Percentiles rank a stretch among this genome's conserved stretches.
phyloP scores from a whole-genome alignment of 2,113 vertebrate genomes.

The Tetrao urogallus region DNA sequence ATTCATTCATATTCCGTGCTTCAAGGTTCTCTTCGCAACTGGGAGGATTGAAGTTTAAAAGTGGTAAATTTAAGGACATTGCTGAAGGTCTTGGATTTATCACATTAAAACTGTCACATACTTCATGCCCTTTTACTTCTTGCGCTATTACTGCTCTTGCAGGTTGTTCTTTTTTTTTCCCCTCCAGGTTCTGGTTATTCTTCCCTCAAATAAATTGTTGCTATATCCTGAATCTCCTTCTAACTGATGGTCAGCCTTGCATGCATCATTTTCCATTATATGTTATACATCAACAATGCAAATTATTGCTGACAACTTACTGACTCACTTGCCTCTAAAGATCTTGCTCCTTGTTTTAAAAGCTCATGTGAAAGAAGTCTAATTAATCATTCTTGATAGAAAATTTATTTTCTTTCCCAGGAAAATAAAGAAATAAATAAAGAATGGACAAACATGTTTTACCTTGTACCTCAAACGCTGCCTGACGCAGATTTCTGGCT shows the following conservation, averaged over 20 bases:
- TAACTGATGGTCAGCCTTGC: not conserved
- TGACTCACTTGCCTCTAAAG: not conserved
- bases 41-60: not conserved
- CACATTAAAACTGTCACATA: not conserved
- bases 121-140: not conserved
- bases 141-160: not conserved
- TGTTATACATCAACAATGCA: not conserved
- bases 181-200: not conserved
- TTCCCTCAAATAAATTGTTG: slow-evolving; percentile 6
- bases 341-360: not conserved
- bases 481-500: not conserved
- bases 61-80: not conserved
- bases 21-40: not conserved
- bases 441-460: not conserved
- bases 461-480: not conserved
- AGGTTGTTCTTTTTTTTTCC: not conserved
- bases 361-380: not conserved
- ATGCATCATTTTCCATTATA: not conserved
- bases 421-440: not conserved
- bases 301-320: not conserved
- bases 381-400: not conserved
- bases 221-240: not conserved
- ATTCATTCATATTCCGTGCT: not conserved
- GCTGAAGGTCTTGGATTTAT: not conserved
- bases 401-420: not conserved